phyloP scores from a whole-genome alignment of 30 jellyfish, hydroid and myxozoan genomes.

The Turritopsis rubra region DNA sequence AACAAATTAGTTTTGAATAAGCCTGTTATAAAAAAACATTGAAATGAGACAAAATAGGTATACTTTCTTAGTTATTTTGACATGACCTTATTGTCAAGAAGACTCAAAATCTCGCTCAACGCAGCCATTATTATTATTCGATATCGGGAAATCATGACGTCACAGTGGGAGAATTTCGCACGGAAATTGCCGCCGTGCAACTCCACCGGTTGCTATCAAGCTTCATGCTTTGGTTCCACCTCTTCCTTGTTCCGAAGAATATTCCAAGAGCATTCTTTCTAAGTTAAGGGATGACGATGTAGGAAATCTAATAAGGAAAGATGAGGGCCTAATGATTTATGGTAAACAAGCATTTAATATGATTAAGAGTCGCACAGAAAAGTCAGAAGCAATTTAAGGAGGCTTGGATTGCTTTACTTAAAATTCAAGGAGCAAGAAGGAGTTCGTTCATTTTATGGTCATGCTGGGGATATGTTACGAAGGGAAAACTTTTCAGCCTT shows the following conservation, averaged over 20 bases:
- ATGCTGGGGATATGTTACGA: conserved; percentile 2
- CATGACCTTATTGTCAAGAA: too few relatives aligned
- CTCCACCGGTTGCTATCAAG: conserved; percentile 2
- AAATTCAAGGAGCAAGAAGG: conserved; percentile 10
- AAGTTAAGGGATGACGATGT: conserved; percentile 1
- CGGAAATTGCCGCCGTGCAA: too few relatives aligned
- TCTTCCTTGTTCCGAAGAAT: conserved; percentile 3
- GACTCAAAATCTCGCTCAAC: too few relatives aligned
- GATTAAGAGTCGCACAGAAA: conserved; percentile 3
- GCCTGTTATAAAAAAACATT: too few relatives aligned
- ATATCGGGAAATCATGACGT: too few relatives aligned
- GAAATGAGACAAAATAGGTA: too few relatives aligned
- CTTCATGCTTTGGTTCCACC: conserved; percentile 9
- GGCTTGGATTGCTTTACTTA: not conserved
- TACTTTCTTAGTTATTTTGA: too few relatives aligned
- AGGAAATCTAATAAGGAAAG: conserved; percentile 5
- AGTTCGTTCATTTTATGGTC: conserved; percentile 7
- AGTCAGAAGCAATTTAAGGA: not conserved
- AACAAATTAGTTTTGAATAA: too few relatives aligned
- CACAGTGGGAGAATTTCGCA: too few relatives aligned
- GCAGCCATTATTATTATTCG: too few relatives aligned
- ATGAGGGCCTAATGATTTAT: not conserved
- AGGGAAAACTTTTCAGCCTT: conserved; percentile 9
- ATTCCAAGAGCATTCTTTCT: not conserved
- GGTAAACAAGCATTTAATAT: conserved; percentile 3